A percentile compares a stretch with the other conserved stretches of the same genome.
These are phyloP conservation scores for Therioaphis trifolii DNA, from an alignment of 2,888 invertebrate species.

Conservation along the genomic window DNA sequence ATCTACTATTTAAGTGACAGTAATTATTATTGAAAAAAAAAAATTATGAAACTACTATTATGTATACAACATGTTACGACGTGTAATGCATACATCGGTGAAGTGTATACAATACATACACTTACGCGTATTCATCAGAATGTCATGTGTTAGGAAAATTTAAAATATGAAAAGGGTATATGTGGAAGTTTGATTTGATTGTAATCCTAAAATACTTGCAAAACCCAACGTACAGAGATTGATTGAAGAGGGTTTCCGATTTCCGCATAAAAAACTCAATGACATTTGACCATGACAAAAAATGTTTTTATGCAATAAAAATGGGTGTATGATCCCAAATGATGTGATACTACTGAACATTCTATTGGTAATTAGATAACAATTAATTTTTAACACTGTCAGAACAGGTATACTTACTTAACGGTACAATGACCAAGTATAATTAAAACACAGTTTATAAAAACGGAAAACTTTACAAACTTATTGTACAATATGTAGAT, in stretches of 20 bases:
- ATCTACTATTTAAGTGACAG: too few species aligned
- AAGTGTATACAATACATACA: too few species aligned
- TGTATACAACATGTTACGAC: background rate
- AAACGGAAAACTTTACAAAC: too few species aligned
- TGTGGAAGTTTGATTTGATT: background rate
- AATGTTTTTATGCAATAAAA: background rate
- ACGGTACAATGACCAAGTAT: too few species aligned
- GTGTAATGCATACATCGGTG: too few species aligned
- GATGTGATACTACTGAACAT: too few species aligned
- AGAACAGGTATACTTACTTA: too few species aligned
- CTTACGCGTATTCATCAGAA: too few species aligned
- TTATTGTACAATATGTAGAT: too few species aligned
- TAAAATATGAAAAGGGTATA: background rate
- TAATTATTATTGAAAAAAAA: too few species aligned
- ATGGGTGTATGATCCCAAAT: too few species aligned
- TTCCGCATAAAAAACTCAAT: background rate
- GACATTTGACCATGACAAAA: background rate
- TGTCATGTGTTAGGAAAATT: background rate
- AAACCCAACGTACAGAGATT: background rate
- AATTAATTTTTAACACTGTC: background rate
- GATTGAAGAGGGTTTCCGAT: background rate
- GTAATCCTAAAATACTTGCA: background rate
- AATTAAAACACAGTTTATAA: too few species aligned
- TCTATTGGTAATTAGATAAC: background rate
- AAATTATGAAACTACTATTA: background rate